Percentiles rank a stretch among this genome's conserved stretches.
phyloP scores from a whole-genome alignment of 2,113 vertebrate species.

The Zosterops hypoxanthus region DNA sequence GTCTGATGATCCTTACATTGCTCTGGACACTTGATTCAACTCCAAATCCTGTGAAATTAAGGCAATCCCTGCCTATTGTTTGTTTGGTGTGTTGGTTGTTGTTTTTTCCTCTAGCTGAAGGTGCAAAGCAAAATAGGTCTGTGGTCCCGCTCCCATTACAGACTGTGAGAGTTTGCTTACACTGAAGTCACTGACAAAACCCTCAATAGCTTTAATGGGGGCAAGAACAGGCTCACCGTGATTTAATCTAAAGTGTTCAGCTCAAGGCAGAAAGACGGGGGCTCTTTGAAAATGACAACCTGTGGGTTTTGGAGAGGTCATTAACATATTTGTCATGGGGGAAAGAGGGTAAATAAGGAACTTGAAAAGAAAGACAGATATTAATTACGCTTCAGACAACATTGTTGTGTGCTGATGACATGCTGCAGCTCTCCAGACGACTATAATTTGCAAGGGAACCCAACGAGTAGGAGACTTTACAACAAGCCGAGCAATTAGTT shows the following conservation, averaged over 20 bases:
- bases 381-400: conserved; percentile 64
- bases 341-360: conserved; percentile 57
- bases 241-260: conserved; percentile 37
- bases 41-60: not conserved
- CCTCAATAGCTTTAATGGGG: conserved; percentile 39
- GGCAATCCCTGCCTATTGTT: not conserved
- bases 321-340: conserved; percentile 64
- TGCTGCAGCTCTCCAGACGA: conserved; percentile 4
- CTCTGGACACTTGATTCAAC: not conserved
- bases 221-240: conserved; percentile 11
- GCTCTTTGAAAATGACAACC: conserved; percentile 62
- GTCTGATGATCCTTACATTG: not conserved
- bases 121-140: conserved; percentile 35
- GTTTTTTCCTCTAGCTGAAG: not conserved
- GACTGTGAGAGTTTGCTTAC: conserved; percentile 45
- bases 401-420: conserved; percentile 64
- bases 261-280: conserved; percentile 48
- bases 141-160: conserved; percentile 4
- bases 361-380: conserved; percentile 66
- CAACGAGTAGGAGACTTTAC: conserved; percentile 41
- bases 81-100: not conserved
- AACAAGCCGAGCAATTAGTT: conserved; percentile 58
- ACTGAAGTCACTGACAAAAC: conserved; percentile 39
- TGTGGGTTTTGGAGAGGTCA: conserved; percentile 46
- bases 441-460: conserved; percentile 59